Evolutionary conservation across 2,888 invertebrate species (phyloP), one percentile per base, ranked within the genome.

Genomic region (Macrophya annulata): DNA sequence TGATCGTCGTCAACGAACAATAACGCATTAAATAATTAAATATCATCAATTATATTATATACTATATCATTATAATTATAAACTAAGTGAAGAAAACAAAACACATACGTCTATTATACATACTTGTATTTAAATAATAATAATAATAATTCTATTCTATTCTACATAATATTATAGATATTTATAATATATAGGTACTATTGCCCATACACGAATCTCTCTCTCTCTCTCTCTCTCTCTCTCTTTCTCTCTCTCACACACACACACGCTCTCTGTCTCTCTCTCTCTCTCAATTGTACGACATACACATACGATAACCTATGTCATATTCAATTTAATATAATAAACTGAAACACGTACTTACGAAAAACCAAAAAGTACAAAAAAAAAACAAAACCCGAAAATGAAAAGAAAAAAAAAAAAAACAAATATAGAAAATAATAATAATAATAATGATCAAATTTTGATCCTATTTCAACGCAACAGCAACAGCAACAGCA

Each of bases 241-340:
- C n/a, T n/a, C n/a, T n/a, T n/a, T n/a, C n/a, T 31, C 31, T 31
- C 31, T 31, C 31, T 31, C 31, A 31, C 31, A 31, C 31, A 31
- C 31, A 31, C 31, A 31, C 31, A 31, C 31, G 31, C 31, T 31
- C 31, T 31, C 31, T 31, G 1, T 31, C 31, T 31, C 31, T 1
- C 31, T 31, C 31, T 31, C 31, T 31, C 31, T 31, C 31, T 31
- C 31, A 31, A 89, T 91, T 93, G 92, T 92, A 93, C 91, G 91
- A 91, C 90, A 92, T 92, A 92, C 90, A 92, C 92, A 91, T 55
- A 55, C 8, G 31, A 92, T 93, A 92, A 92, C 90, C 91, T 92
- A 91, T 93, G 92, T 92, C 93, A 92, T 91, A 90, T 93, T 89
- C 92, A 92, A 93, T 92, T 93, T 93, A 93, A 93, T 93, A 31